Base-by-base conservation (phyloP, 2,888 invertebrate genomes). In the Euzophera pinguis region DNA sequence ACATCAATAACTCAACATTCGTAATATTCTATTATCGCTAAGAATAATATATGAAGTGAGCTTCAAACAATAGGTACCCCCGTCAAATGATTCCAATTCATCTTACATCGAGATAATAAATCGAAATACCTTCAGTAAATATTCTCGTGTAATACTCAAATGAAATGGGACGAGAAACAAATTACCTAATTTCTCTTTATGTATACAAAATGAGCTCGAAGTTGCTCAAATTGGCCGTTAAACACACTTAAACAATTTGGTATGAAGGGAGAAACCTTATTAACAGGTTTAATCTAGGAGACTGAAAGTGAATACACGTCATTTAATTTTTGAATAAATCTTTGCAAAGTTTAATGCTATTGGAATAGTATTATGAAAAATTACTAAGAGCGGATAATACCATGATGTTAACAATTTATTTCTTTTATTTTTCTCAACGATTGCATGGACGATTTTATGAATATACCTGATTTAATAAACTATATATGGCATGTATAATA, bases 171-270 rank as follows among this genome's bases (percentile, higher is more conserved):
- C 73, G 73, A 64, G 75, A 65, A 81, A 82, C 77, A 83, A 82
- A 85, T 86, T 81, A 68, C 78, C 76, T 80, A 80, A 84, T 85
- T 84, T 78, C 72, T 75, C 76, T 78, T 80, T 78, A 79, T 75
- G 77, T 79, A 73, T 75, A 77, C 73, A 75, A 78, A 85, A 82
- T 82, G 78, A 81, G 78, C 73, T 73, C 60, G 64, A 80, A 79
- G 73, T 78, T 78, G 71, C 74, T 75, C 65, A 73, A 77, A 82
- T 84, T 82, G 78, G 77, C 71, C 73, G 73, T 79, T 81, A 80
- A 74, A 76, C 69, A 78, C 77, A 81, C 79, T 81, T 75, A 81
- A 80, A 81, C 81, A 78, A 81, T 81, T 84, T 82, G 63, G 69
- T 69, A 68, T 75, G 75, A 71, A 71, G 68, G 69, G 72, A 71